Base-by-base conservation (phyloP, 2,888 invertebrate species). In the Polydrusus tereticollis region DNA sequence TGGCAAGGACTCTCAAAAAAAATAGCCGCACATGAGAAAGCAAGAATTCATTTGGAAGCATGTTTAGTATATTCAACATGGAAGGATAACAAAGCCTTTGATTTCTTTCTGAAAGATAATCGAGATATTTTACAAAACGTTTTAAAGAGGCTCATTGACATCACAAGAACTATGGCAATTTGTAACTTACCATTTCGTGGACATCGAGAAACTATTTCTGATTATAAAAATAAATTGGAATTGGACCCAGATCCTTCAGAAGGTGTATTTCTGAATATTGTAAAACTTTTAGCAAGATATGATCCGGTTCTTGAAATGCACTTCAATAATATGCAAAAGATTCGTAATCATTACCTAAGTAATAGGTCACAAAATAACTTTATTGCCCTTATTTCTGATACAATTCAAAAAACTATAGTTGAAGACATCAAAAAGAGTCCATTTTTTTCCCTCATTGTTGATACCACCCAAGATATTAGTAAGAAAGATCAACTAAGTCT, bases 331-430 rank as follows among this genome's bases (percentile, higher is more conserved):
- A 62, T 62, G n/a, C 14, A 62, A 43, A 62, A 62, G 41, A 12
- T 2, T 26, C 10, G 12, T 21, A 64, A 50, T 50, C 64, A 64
- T 64, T 64, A 64, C 33, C 41, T 64, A 64, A 64, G 52, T 64
- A 64, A 64, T 64, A 64, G 3, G 50, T 64, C 64, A 16, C 64
- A 64, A 64, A 64, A 64, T 64, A n/a, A 64, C 23, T 64, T 57
- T 64, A 52, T 64, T 64, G 1, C 64, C 8, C 52, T 43, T 47
- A 64, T 64, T 52, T 50, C 64, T 50, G 50, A 64, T 10, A 7
- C 50, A 33, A 64, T 33, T 50, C 16, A 50, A 26, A 8, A 62
- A 62, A 41, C 43, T 14, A 62, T 62, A 41, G 62, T 62, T 18
- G 43, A 43, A 62, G 41, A 64, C 12, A 47, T 64, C 20, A 64